phyloP scores from a whole-genome alignment of 2,797 vertebrate species.

The Anas capensis region DNA sequence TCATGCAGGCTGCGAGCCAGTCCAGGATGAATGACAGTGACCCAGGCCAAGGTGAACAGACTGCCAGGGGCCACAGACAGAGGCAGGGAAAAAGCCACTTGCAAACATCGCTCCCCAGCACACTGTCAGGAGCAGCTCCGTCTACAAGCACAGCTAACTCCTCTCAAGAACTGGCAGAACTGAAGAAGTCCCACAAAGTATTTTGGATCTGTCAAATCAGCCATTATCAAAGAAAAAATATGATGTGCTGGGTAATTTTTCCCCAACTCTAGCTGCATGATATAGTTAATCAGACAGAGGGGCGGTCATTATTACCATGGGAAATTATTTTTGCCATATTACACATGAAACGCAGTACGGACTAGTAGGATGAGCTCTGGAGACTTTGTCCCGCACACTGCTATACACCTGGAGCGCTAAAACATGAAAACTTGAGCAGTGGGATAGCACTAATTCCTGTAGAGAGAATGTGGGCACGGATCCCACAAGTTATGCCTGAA shows the following conservation, averaged over 20 bases:
- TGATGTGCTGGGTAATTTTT: not conserved
- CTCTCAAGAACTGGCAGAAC: not conserved
- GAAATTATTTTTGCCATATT: not conserved
- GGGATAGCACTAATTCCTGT: constrained; percentile 48
- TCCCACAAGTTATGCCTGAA: constrained; percentile 59
- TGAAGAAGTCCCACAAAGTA: not conserved
- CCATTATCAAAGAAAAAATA: not conserved
- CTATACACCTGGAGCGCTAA: constrained; percentile 24
- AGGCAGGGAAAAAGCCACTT: not conserved
- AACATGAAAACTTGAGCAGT: constrained; percentile 38
- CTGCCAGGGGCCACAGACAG: not conserved
- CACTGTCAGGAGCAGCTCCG: not conserved
- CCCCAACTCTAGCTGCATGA: not conserved
- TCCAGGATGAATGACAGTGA: not conserved
- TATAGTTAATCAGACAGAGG: not conserved
- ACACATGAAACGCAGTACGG: not conserved
- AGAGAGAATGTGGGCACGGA: constrained; percentile 54
- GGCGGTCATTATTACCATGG: not conserved
- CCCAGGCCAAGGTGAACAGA: not conserved
- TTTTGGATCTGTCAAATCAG: not conserved
- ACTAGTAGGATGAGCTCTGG: not conserved
- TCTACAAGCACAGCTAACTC: not conserved
- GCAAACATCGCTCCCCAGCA: not conserved
- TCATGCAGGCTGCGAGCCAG: not conserved
- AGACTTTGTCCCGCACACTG: not conserved